Base-by-base conservation (phyloP, 2,797 vertebrate genomes). In the Danio choprae region DNA sequence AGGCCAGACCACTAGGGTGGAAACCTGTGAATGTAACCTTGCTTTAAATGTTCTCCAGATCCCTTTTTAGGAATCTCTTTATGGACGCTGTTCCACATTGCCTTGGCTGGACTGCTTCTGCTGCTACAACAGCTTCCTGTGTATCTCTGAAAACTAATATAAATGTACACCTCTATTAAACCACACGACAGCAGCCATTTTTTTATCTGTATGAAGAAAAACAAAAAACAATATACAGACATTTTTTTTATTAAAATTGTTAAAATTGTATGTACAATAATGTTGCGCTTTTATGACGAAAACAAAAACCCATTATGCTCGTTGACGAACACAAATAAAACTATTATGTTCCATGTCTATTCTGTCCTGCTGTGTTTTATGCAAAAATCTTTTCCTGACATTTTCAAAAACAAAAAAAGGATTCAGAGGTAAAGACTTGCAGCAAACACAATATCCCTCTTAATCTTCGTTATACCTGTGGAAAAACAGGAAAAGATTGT, bases 391-490 rank as follows among this genome's bases (percentile, higher is more conserved):
- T 41, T 5, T 29, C 3, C 29, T n/a, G n/a, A 18, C 63, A 60
- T 3, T 29, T 22, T 38, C 3, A 41, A 41, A 16, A 22, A 40
- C 6, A 56, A 15, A 8, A 53, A 12, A n/a, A 40, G 7, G 15
- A 38, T 90, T 90, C 92, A 99, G 76, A 99, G 92, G 88, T 99
- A 99, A 64, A 99, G 96, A 89, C 98, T 99, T 87, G 98, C 98
- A 82, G 98, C 98, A 89, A 99, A 99, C 13, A 99, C 97, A 10
- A 99, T 99, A 88, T 99, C 98, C 81, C 98, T 96, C 91, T 99
- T 99, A 91, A 99, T 99, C 92, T 98, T 99, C 4, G 96, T 98
- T 88, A 99, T 98, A 48, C 96, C 98, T 99, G 84, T 58, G 64
- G 4, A 81, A 13, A 87, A 16, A 76, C 7, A 60, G 41, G 3